Conservation (phyloP, 2,888 invertebrate genomes). For the Scotopteryx bipunctaria region DNA sequence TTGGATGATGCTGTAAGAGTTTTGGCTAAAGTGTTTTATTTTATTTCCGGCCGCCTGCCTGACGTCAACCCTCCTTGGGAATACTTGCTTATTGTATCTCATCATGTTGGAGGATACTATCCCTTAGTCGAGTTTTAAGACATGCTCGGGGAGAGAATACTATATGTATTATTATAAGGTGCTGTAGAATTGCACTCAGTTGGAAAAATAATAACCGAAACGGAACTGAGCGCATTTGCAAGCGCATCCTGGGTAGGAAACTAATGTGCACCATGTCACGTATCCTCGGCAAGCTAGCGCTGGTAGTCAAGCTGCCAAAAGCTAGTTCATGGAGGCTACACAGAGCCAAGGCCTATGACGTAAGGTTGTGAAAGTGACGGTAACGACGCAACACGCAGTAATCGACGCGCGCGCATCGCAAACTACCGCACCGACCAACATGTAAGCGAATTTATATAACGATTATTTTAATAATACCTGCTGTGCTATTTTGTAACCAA, state of each 20-base stretch:
- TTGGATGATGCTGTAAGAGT: too few relatives aligned
- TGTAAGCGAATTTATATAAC: constrained; percentile 40
- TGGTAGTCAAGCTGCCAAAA: constrained; percentile 20
- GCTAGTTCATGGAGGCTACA: constrained; percentile 21
- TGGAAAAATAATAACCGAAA: too few relatives aligned
- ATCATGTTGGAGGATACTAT: too few relatives aligned
- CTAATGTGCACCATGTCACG: not conserved
- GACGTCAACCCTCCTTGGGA: too few relatives aligned
- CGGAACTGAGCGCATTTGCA: not conserved
- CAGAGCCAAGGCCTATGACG: constrained; percentile 72
- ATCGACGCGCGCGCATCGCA: constrained; percentile 46
- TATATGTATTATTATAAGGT: not conserved
- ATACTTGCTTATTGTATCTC: too few relatives aligned
- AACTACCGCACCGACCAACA: constrained; percentile 36
- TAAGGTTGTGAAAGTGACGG: constrained; percentile 72
- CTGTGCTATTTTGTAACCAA: too few relatives aligned
- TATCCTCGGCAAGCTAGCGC: constrained; percentile 5
- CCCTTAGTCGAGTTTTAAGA: too few relatives aligned
- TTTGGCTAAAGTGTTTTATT: too few relatives aligned
- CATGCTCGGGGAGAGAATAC: too few relatives aligned
- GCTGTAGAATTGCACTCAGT: too few relatives aligned
- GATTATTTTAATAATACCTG: not conserved
- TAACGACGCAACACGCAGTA: constrained; percentile 41
- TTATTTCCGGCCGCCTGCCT: too few relatives aligned
- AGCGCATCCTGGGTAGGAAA: not conserved